phyloP scores from a whole-genome alignment of 2,888 invertebrate genomes.

The Xestia c-nigrum region DNA sequence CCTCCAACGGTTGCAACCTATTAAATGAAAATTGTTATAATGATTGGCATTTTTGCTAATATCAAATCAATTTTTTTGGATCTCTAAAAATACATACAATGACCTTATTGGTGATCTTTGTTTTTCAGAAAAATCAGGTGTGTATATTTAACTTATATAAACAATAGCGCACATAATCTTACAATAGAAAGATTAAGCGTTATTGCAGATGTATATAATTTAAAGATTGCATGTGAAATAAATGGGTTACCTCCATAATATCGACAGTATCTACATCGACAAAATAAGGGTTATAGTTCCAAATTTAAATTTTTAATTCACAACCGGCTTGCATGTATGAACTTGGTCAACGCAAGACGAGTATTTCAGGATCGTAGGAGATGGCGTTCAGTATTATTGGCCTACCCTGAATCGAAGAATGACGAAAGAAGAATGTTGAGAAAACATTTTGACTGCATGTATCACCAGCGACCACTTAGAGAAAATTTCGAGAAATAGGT shows the following conservation, averaged over 20 bases:
- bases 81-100: neutral
- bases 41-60: neutral
- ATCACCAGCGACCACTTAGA: neutral
- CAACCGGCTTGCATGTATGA: neutral
- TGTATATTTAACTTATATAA: no score
- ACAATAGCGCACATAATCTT: no score
- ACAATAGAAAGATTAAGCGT: no score
- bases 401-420: no score
- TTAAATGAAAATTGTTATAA: neutral
- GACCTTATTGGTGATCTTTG: neutral
- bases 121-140: neutral
- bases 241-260: no score
- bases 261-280: no score
- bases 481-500: neutral
- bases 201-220: no score
- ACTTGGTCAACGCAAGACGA: neutral
- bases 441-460: neutral
- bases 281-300: no score
- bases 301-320: no score
- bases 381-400: neutral
- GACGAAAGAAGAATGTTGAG: no score
- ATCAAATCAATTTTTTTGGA: neutral
- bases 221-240: no score
- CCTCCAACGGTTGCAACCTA: neutral
- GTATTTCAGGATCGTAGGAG: neutral